Base-by-base conservation (phyloP, 2,888 invertebrate genomes). In the Phragmatobia fuliginosa region DNA sequence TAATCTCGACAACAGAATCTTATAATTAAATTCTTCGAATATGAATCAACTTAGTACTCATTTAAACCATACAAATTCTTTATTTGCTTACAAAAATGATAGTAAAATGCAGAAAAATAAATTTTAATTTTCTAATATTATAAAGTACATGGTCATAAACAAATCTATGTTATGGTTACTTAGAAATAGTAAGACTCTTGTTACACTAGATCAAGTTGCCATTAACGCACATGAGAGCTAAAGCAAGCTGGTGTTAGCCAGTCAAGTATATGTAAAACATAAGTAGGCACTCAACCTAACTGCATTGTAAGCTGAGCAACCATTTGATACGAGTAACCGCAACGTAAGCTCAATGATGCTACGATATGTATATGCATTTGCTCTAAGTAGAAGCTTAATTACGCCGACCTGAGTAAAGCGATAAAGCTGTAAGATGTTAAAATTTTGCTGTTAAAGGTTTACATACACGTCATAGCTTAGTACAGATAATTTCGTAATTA, bases 211-310 rank as follows among this genome's bases (percentile, higher is more conserved):
- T 64, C 58, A 63, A 59, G 67, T 59, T 58, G 60, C 69, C 75
- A 70, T 72, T 73, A 80, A 65, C 56, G 64, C 58, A 61, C 68
- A 67, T 70, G 59, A 74, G 73, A 71, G 69, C 67, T 76, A 82
- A 77, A 66, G 74, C 74, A 75, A 76, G 76, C 75, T 66, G 56
- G 64, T 69, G 72, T 74, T 75, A 76, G 72, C 72, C 75, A 80
- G 78, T 79, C 62, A 69, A 78, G 78, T 78, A 67, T 75, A 76
- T 82, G 81, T 82, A 80, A 74, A 80, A 82, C 81, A 78, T 80
- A 84, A 88, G 85, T 85, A 85, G 85, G 81, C 83, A 84, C 86
- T 90, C 82, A 77, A 78, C 77, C 76, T 87, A 87, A 89, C 89
- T 87, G 88, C 88, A 86, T 82, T 85, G 87, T 88, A 84, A 88